Conservation (phyloP, 2,797 vertebrate species). For the Martes flavigula region DNA sequence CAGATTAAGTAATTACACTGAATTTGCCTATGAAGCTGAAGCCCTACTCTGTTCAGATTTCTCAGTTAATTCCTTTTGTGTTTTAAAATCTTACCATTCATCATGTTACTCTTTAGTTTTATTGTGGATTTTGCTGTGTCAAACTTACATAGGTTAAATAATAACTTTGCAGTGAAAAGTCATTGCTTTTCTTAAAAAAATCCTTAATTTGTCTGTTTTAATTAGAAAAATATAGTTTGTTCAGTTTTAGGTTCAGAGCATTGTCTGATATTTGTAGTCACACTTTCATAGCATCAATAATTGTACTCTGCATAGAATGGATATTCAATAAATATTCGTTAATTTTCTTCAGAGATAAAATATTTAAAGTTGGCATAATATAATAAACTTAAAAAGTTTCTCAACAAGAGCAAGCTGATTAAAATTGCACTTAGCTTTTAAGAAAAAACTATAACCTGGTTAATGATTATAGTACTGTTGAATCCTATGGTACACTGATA, state of each 20-base stretch:
- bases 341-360: constrained; percentile 22
- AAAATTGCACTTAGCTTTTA: constrained; percentile 39
- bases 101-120: constrained; percentile 10
- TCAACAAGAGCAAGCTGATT: neutral
- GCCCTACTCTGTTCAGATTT: neutral
- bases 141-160: neutral
- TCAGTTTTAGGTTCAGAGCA: neutral
- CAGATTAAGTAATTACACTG: neutral
- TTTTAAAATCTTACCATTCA: constrained; percentile 18
- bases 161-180: neutral
- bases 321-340: constrained; percentile 35
- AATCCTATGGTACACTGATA: neutral
- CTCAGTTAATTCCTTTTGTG: neutral
- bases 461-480: neutral
- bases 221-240: neutral
- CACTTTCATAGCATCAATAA: neutral
- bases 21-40: neutral
- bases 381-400: constrained; percentile 34
- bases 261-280: neutral
- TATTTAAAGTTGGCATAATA: neutral
- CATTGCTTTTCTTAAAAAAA: constrained; percentile 7
- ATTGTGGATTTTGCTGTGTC: neutral
- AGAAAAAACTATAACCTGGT: neutral
- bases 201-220: neutral
- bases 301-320: neutral